Percentiles rank a stretch among this genome's conserved stretches.
Evolutionary conservation across 1,140 invertebrate species (phyloP).

Genomic region (Platorchestia sp.): DNA sequence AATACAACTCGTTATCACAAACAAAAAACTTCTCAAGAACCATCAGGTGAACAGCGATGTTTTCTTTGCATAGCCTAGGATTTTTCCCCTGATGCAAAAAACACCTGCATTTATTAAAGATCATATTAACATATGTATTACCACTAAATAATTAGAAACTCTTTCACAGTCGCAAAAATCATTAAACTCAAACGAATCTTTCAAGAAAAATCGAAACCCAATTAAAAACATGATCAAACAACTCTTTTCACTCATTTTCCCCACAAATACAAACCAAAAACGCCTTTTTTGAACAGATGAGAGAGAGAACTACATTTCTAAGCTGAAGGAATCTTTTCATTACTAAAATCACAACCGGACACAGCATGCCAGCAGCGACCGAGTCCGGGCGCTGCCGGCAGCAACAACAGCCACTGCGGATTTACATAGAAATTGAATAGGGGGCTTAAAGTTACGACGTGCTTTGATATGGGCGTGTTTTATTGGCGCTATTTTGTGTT

Average conservation of each 20-base stretch:
- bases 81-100: too few relatives aligned
- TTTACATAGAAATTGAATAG: conserved; percentile 56
- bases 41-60: too few relatives aligned
- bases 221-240: neutral
- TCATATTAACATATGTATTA: too few relatives aligned
- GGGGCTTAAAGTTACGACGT: conserved; percentile 51
- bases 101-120: too few relatives aligned
- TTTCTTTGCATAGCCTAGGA: too few relatives aligned
- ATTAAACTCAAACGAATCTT: neutral
- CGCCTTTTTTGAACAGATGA: neutral
- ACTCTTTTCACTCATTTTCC: neutral
- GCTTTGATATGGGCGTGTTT: conserved; percentile 49
- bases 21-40: too few relatives aligned
- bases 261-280: neutral
- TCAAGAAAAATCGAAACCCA: neutral
- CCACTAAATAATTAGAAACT: too few relatives aligned
- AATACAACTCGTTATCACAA: too few relatives aligned
- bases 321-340: neutral
- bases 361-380: neutral
- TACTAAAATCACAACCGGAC: neutral
- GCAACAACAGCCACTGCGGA: conserved; percentile 46
- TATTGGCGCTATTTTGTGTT: conserved; percentile 43
- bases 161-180: neutral
- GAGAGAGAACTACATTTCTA: neutral
- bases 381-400: neutral